Base-by-base conservation (phyloP, 2,888 invertebrate species). In the Lasioglossum figueresi region DNA sequence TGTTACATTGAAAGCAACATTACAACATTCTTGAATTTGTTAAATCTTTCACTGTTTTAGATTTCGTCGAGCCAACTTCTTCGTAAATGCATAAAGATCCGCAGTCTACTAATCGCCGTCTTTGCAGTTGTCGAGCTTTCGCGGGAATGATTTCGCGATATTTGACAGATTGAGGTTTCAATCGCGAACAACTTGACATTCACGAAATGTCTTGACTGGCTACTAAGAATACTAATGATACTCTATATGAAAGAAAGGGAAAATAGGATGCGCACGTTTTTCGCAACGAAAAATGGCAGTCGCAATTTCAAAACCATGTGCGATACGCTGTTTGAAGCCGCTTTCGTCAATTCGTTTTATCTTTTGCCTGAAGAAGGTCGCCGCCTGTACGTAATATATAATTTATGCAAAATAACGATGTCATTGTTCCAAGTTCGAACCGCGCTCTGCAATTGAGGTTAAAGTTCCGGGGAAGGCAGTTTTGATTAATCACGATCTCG, bases 141-240 rank as follows among this genome's bases (percentile, higher is more conserved):
- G n/a, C 12, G 12, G n/a, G 12, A n/a, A 56, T 3, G 56, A n/a
- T n/a, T 4, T 43, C 19, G 19, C 23, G 56, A 14, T 72, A 52
- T 19, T n/a, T 56, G 12, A 34, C n/a, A 6, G 10, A 27, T 31
- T 4, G n/a, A 45, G 40, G 31, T 59, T 59, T 31, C 4, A 5
- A 5, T 31, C 23, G 12, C 45, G 31, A 31, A 3, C 37, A 43
- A 73, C 59, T 31, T 40, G 31, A 68, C 43, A 66, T 56, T 52
- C 73, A 34, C 66, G 16, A 4, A 45, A 56, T 45, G 66, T 70
- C 43, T 14, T 43, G 31, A 56, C 2, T 14, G 34, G 2, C 19
- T 40, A 63, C 34, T 52, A 5, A 3, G 63, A 81, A 75, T 83
- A 52, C 34, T 81, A 76, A 81, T 81, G 34, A 4, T 63, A 19